Evolutionary conservation across 1,140 invertebrate species (phyloP).

Genomic region (Hylaeus volcanicus): DNA sequence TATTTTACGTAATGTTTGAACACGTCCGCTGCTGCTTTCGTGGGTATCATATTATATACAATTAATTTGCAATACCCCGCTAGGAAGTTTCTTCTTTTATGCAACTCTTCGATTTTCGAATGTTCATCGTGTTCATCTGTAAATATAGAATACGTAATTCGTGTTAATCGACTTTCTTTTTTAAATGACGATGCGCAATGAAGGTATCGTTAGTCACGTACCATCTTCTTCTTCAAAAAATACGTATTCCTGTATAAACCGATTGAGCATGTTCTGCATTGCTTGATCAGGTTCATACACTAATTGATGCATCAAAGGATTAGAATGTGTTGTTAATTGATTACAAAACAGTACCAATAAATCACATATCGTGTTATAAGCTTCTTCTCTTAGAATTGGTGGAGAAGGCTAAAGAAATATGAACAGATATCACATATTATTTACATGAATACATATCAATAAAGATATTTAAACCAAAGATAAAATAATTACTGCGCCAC

Average conservation of each 20-base stretch:
- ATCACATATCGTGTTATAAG: conserved; percentile 97
- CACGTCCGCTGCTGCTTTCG: conserved; percentile 94
- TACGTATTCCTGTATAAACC: conserved; percentile 96
- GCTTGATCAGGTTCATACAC: conserved; percentile 91
- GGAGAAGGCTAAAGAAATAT: conserved; percentile 60
- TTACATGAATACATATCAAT: background rate
- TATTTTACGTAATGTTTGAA: conserved; percentile 99
- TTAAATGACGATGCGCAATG: background rate
- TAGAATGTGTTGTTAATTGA: conserved; percentile 85
- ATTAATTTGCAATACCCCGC: conserved; percentile 98
- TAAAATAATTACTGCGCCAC: conserved; percentile 44
- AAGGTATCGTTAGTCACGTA: conserved; percentile 69
- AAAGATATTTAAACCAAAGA: conserved; percentile 12
- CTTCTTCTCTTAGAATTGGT: conserved; percentile 81
- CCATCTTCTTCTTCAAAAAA: conserved; percentile 93
- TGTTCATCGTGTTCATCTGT: conserved; percentile 94
- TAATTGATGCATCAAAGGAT: conserved; percentile 85
- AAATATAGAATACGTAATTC: conserved; percentile 7
- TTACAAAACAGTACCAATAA: conserved; percentile 96
- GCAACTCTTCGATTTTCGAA: conserved; percentile 95
- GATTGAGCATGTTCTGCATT: conserved; percentile 91
- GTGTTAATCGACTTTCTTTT: background rate
- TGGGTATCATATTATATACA: conserved; percentile 97
- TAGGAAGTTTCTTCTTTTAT: conserved; percentile 97
- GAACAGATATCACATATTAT: conserved; percentile 26